A percentile compares a stretch with the other conserved stretches of the same genome.
These are phyloP conservation scores for Drosophila flavopinicola DNA, from an alignment of 2,888 invertebrate species.

Conservation along the genomic window DNA sequence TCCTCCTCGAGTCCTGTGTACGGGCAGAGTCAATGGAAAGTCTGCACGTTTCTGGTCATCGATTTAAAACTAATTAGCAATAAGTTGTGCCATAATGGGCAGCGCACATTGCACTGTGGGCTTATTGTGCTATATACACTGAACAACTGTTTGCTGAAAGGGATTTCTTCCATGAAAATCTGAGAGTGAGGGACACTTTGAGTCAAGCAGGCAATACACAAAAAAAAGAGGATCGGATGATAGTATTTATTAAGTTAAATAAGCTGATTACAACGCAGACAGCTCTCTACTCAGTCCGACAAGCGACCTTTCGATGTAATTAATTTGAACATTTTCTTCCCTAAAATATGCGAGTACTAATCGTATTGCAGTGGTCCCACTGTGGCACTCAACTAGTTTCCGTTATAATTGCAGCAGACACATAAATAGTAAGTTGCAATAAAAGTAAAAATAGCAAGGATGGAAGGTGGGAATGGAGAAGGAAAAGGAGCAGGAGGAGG, in stretches of 20 bases:
- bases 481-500: slow-evolving; percentile 1
- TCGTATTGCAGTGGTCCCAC: slow-evolving; percentile 45
- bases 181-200: too few species aligned
- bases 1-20: not conserved
- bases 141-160: not conserved
- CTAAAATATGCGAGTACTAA: not conserved
- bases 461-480: slow-evolving; percentile 17
- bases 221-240: too few species aligned
- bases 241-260: too few species aligned
- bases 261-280: not conserved
- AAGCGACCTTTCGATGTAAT: not conserved
- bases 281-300: not conserved
- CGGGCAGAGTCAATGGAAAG: slow-evolving; percentile 17
- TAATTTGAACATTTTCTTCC: not conserved
- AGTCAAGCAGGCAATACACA: too few species aligned
- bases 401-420: slow-evolving; percentile 82
- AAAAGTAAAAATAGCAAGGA: slow-evolving; percentile 48
- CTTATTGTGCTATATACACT: not conserved
- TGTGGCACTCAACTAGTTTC: slow-evolving; percentile 75
- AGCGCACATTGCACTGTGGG: slow-evolving; percentile 44
- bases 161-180: accelerated
- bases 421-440: slow-evolving; percentile 81
- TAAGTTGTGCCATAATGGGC: slow-evolving; percentile 63
- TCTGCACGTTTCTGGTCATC: slow-evolving; percentile 60
- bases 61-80: slow-evolving; percentile 81